Evolutionary conservation across 30 jellyfish, hydroid and myxozoan genomes (phyloP).

Genomic region (Sanderia malayensis): DNA sequence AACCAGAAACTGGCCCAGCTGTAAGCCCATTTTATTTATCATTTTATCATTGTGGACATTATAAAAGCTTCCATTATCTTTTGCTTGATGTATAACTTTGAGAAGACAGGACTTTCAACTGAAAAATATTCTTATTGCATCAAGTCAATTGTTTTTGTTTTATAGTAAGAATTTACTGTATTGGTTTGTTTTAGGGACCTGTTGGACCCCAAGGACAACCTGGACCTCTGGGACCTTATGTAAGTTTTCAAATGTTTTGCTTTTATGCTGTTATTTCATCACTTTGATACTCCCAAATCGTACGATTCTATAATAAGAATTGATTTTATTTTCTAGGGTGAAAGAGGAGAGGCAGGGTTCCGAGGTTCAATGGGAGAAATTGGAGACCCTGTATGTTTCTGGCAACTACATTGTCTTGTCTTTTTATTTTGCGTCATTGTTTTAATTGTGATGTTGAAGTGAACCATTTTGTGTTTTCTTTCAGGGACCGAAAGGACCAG

Average conservation of each 20-base stretch:
- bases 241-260: slow-evolving; percentile 15
- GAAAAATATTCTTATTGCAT: too few relatives aligned
- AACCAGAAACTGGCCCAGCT: slow-evolving; percentile 53
- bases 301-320: too few relatives aligned
- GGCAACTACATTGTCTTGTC: neutral
- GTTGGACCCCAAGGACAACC: slow-evolving; percentile 22
- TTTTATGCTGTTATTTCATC: too few relatives aligned
- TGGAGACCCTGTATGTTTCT: slow-evolving; percentile 43
- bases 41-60: neutral
- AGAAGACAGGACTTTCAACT: too few relatives aligned
- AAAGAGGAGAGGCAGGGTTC: slow-evolving; percentile 55
- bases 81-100: too few relatives aligned
- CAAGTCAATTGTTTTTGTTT: too few relatives aligned
- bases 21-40: slow-evolving; percentile 1
- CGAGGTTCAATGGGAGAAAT: slow-evolving; percentile 39
- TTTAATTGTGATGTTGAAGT: too few relatives aligned
- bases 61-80: too few relatives aligned
- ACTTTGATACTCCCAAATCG: too few relatives aligned
- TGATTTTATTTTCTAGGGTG: slow-evolving; percentile 35
- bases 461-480: too few relatives aligned
- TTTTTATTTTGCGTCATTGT: too few relatives aligned
- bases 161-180: neutral
- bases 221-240: slow-evolving; percentile 68
- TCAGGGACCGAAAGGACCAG: slow-evolving; percentile 77
- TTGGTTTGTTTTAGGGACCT: slow-evolving; percentile 18